Evolutionary conservation across 1,140 invertebrate species (phyloP).

Genomic region (Drosophila navojoa): DNA sequence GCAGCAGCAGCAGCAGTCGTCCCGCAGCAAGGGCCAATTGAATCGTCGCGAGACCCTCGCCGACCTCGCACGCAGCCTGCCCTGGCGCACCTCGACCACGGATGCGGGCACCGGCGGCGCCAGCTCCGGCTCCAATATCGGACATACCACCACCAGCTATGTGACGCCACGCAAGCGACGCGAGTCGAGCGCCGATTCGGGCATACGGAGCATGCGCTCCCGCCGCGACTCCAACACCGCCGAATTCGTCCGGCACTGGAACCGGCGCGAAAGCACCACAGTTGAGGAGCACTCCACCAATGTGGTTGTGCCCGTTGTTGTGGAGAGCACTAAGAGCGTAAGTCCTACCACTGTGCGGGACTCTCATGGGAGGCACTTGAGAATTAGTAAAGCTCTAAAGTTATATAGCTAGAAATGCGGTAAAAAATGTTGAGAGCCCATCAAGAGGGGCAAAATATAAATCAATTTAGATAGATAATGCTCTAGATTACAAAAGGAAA

Average conservation of each 20-base stretch:
- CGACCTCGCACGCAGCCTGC: constrained; percentile 90
- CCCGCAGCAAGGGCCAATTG: constrained; percentile 87
- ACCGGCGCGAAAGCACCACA: constrained; percentile 85
- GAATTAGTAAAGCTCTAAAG: not conserved
- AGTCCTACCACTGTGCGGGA: constrained; percentile 34
- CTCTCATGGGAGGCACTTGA: no score
- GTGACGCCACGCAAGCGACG: constrained; percentile 88
- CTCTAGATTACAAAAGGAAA: no score
- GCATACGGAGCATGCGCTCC: constrained; percentile 90
- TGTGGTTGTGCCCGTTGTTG: constrained; percentile 61
- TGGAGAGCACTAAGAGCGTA: constrained; percentile 74
- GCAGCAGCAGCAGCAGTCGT: constrained; percentile 57
- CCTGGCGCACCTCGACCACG: constrained; percentile 88
- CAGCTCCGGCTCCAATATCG: constrained; percentile 50
- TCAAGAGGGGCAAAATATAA: no score
- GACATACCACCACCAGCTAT: constrained; percentile 76
- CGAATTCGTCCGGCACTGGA: constrained; percentile 90
- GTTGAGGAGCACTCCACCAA: constrained; percentile 64
- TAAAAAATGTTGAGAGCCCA: no score
- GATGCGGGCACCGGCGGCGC: constrained; percentile 84
- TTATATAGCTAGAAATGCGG: no score
- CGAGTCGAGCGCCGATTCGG: constrained; percentile 92
- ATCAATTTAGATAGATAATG: no score
- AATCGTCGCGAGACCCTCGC: constrained; percentile 93
- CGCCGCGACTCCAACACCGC: constrained; percentile 89